phyloP scores from a whole-genome alignment of 2,888 invertebrate species.

The Hylaea fasciaria region DNA sequence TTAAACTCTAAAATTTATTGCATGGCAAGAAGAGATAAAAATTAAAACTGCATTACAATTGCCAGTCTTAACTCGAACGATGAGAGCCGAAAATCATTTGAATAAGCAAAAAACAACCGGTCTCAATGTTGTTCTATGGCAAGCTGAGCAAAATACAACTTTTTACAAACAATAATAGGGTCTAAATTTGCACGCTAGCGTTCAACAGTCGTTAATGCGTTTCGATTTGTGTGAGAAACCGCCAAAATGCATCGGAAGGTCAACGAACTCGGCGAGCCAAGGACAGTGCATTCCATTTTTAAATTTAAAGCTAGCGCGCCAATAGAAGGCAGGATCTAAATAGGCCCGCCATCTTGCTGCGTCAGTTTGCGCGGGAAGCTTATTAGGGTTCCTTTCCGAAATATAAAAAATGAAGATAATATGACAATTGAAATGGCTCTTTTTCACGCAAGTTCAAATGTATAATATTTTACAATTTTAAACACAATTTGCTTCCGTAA shows the following conservation, averaged over 20 bases:
- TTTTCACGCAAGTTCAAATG: too few relatives aligned
- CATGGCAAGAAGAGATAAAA: constrained; percentile 45
- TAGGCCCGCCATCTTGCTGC: constrained; percentile 81
- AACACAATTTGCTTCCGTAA: too few relatives aligned
- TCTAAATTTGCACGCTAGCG: constrained; percentile 51
- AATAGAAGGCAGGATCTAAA: constrained; percentile 83
- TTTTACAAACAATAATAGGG: constrained; percentile 52
- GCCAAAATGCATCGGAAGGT: constrained; percentile 85
- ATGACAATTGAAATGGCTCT: too few relatives aligned
- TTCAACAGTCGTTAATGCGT: constrained; percentile 55
- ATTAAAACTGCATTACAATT: constrained; percentile 51
- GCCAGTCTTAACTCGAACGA: constrained; percentile 54
- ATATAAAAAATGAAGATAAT: neutral
- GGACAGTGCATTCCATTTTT: constrained; percentile 85
- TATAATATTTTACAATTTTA: too few relatives aligned
- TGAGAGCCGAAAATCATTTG: constrained; percentile 62
- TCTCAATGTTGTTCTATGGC: constrained; percentile 48
- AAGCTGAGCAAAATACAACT: constrained; percentile 53
- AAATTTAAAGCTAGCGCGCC: constrained; percentile 82
- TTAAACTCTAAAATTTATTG: constrained; percentile 44
- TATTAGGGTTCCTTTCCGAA: constrained; percentile 45
- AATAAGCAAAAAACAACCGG: constrained; percentile 50
- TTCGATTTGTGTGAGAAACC: constrained; percentile 66
- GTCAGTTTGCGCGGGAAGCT: constrained; percentile 73
- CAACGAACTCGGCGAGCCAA: constrained; percentile 79